Base-by-base conservation (phyloP, 2,797 vertebrate genomes). In the Pangasius sanitwongsei region DNA sequence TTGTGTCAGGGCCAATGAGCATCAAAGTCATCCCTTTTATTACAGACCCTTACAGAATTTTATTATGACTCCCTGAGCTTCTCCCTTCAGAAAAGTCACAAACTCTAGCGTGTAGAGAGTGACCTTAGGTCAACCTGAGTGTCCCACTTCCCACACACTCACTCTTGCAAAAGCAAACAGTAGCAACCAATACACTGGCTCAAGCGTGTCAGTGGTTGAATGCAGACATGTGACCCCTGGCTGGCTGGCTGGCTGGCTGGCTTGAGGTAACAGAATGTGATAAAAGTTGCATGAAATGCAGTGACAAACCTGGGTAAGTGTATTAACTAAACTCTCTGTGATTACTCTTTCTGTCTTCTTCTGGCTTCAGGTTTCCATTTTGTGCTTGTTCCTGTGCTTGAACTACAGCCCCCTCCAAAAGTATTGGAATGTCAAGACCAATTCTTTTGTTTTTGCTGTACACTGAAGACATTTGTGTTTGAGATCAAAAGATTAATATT, bases 1-100 rank as follows among this genome's bases (percentile, higher is more conserved):
- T 93, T 93, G 94, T 95, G 95, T 96, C 96, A 95, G 87, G 83
- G 83, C 88, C 61, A 86, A 96, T 96, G 61, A 96, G 86, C 93
- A 86, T 96, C 96, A 96, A 92, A 87, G 91, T 74, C 75, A 90
- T 91, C 92, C 91, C 90, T 92, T 94, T 74, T 78, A 77, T 92
- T 93, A 92, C 57, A 89, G 91, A 92, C 48, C 9, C 48, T 48
- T 48, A 48, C 48, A 48, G 48, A 48, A 48, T 48, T 48, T 48
- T 48, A 48, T 48, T 48, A 48, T 48, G 91, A 93, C 92, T 90
- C 86, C 91, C 91, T 91, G 53, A 88, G 90, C 84, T 85, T 85
- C 61, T 88, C 70, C 78, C 92, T 92, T 90, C 85, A 92, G 82
- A 94, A 92, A 94, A 91, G 89, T 93, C 87, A 87, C 92, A 91